Base-by-base conservation (phyloP, 2,888 invertebrate species). In the Sylvicola fuscatus region DNA sequence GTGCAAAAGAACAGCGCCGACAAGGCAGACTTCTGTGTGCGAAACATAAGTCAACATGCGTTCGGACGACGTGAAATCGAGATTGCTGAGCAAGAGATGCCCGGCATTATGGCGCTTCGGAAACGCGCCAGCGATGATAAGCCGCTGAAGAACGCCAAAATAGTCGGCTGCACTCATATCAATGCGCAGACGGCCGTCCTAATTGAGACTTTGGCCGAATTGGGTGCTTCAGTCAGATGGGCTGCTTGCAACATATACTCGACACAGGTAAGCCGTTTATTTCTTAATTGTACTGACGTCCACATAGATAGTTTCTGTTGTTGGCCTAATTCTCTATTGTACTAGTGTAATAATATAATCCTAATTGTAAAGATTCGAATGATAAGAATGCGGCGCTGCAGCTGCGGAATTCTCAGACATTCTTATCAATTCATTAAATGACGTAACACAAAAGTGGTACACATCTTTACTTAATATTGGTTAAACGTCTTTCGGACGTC, bases 1-100 rank as follows among this genome's bases (percentile, higher is more conserved):
- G 69, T 75, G 3, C 87, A 93, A 58, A 81, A 80, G 47, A 87
- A 81, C 41, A 76, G 83, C 1, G 73, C 73, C 44, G 81, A 86
- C 3, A 80, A 72, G 52, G 71, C 76, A 0, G 87, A 93, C 44
- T 93, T 95, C 61, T 95, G 95, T 60, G 92, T 97, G 16, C 69
- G 86, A 37, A 93, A 92, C 52, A 79, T 97, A 40, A 80, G 79
- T 42, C 89, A 92, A 51, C 80, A 87, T 50, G 84, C 84, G 0
- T 93, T 92, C 52, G 97, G 97, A 0, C 66, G 95, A 21, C 60
- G 93, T 29, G 97, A 97, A 65, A 95, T 97, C 43, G 92, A 97
- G 64, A 93, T 97, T 42, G 95, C 95, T 1, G 93, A 97, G 52
- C 93, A 95, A 64, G 95, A 97, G 66, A 97, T 97, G 95, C 92